Conservation (phyloP, 2,113 vertebrate species). For the Elachura formosa region DNA sequence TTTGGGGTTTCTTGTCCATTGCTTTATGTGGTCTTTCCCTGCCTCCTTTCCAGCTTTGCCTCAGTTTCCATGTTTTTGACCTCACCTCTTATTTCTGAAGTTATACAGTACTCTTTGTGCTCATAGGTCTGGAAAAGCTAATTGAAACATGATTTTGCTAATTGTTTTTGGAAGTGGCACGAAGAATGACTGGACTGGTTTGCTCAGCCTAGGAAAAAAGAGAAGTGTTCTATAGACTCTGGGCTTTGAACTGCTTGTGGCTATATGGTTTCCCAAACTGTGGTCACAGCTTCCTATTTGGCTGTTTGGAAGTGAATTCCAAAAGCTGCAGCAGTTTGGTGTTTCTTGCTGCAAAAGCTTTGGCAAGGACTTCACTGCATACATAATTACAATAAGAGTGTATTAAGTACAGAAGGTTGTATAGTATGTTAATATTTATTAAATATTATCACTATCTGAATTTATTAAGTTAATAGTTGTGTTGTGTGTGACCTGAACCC, state of each 20-base stretch:
- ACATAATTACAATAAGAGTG: not conserved
- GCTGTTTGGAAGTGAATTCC: not conserved
- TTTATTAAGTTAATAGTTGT: not conserved
- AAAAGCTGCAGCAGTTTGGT: not conserved
- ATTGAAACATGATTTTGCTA: not conserved
- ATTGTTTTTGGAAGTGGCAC: not conserved
- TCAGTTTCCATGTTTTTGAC: not conserved
- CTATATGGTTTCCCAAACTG: not conserved
- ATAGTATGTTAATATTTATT: not conserved
- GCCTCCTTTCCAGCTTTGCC: not conserved
- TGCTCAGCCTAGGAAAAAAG: not conserved
- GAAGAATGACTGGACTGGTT: not conserved
- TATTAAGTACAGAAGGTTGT: not conserved
- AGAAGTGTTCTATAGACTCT: not conserved
- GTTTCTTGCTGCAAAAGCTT: not conserved
- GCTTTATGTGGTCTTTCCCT: not conserved
- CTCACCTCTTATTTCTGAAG: not conserved
- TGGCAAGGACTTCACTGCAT: not conserved
- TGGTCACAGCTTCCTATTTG: not conserved
- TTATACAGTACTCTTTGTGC: not conserved
- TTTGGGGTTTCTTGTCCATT: not conserved
- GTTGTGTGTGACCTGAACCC: not conserved
- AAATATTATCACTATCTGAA: not conserved
- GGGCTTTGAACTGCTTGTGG: not conserved
- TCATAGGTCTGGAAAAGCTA: not conserved